Conservation (phyloP, 2,888 invertebrate species). For the Apotomis turbidana region DNA sequence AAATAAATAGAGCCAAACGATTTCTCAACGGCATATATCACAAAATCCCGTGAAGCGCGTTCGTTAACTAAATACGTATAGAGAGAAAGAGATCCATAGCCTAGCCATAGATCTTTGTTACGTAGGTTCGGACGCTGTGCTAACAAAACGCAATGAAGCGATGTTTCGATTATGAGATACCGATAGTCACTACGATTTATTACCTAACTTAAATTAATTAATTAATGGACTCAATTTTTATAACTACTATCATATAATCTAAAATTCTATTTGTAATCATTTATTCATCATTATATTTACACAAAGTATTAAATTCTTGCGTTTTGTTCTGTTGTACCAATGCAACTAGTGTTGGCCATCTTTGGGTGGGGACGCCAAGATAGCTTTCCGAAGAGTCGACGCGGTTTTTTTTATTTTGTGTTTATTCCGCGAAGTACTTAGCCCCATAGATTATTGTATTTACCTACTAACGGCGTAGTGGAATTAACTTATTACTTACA, state of each 20-base stretch:
- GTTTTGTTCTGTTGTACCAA: slow-evolving; percentile 28
- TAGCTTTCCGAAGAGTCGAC: slow-evolving; percentile 21
- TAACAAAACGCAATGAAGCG: slow-evolving; percentile 31
- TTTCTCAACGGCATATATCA: slow-evolving; percentile 56
- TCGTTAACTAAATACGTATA: slow-evolving; percentile 57
- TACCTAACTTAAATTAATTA: background rate
- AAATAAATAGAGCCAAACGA: slow-evolving; percentile 48
- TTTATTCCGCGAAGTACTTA: background rate
- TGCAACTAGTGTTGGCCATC: slow-evolving; percentile 35
- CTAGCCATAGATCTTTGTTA: slow-evolving; percentile 53
- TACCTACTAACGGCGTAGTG: background rate
- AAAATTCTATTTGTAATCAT: background rate
- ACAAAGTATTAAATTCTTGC: slow-evolving; percentile 1
- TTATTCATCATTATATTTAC: background rate
- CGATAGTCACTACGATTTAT: background rate
- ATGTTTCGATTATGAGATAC: slow-evolving; percentile 10
- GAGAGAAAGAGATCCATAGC: slow-evolving; percentile 68
- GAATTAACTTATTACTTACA: too few species aligned
- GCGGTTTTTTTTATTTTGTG: slow-evolving; percentile 19
- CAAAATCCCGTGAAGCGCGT: slow-evolving; percentile 62
- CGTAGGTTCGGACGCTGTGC: slow-evolving; percentile 34
- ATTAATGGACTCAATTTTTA: background rate
- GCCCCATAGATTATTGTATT: slow-evolving; percentile 1
- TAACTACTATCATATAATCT: background rate
- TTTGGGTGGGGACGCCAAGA: slow-evolving; percentile 38